Conservation (phyloP, 2,888 invertebrate species). For the Cerceris ruficornis region DNA sequence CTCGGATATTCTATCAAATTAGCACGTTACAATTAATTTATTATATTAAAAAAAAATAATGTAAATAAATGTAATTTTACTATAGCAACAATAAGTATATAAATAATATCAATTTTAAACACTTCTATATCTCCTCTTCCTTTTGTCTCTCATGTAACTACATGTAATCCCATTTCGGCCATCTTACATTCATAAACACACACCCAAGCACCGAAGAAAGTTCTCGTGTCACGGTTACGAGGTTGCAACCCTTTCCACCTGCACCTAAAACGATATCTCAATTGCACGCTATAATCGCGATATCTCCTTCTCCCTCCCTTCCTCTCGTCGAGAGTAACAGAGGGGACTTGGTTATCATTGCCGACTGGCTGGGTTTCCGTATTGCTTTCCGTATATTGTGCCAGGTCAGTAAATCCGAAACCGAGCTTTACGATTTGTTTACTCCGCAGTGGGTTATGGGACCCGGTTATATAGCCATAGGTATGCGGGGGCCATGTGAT, state of each 20-base stretch:
- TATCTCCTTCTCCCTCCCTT: constrained; percentile 12
- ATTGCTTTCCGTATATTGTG: constrained; percentile 73
- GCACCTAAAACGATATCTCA: constrained; percentile 56
- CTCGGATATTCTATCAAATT: too few relatives aligned
- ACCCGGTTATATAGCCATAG: constrained; percentile 78
- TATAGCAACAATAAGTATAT: too few relatives aligned
- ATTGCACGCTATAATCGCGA: constrained; percentile 48
- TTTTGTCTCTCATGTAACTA: too few relatives aligned
- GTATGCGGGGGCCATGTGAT: constrained; percentile 80
- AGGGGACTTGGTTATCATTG: constrained; percentile 61
- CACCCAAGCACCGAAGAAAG: not conserved
- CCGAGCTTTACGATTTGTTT: constrained; percentile 82
- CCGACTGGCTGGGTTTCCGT: constrained; percentile 63
- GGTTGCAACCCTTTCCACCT: constrained; percentile 40
- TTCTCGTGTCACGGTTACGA: constrained; percentile 31
- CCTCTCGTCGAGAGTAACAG: constrained; percentile 8
- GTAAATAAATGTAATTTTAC: too few relatives aligned
- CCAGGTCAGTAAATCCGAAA: constrained; percentile 81
- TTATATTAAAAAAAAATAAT: too few relatives aligned
- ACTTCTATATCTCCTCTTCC: too few relatives aligned
- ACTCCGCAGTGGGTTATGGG: constrained; percentile 80
- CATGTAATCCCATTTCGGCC: too few relatives aligned
- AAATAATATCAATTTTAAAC: too few relatives aligned
- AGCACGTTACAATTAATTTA: too few relatives aligned
- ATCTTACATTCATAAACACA: too few relatives aligned